phyloP scores from a whole-genome alignment of 2,113 vertebrate genomes.

The Diphyllodes magnificus region DNA sequence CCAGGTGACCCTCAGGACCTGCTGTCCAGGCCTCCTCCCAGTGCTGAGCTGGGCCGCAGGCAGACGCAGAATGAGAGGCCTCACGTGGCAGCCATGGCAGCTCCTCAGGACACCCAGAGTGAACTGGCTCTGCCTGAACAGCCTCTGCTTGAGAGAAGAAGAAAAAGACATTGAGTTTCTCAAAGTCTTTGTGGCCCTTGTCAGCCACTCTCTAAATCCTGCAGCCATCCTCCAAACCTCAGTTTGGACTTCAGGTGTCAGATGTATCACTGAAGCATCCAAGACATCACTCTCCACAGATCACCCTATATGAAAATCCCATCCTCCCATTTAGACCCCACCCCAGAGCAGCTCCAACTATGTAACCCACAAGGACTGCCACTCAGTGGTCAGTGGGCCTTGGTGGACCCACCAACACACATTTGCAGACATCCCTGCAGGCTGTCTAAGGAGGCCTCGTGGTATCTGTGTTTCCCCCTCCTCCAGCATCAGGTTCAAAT shows the following conservation, averaged over 20 bases:
- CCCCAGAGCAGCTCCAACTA: neutral
- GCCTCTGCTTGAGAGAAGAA: neutral
- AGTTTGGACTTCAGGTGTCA: neutral
- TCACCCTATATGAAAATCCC: neutral
- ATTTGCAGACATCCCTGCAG: neutral
- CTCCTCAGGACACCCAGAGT: neutral
- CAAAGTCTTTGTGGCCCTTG: neutral
- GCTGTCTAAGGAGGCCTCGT: neutral
- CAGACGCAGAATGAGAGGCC: neutral
- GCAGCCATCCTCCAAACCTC: neutral
- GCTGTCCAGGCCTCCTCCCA: neutral
- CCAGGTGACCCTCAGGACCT: rapidly evolving
- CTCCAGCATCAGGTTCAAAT: neutral
- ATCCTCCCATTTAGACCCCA: neutral
- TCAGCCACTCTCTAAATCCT: neutral
- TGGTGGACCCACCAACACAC: neutral
- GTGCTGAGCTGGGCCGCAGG: rapidly evolving
- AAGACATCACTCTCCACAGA: rapidly evolving
- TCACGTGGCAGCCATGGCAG: neutral
- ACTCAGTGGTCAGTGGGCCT: too few species aligned
- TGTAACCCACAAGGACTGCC: neutral
- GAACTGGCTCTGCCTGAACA: neutral
- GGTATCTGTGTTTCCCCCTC: neutral
- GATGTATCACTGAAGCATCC: neutral
- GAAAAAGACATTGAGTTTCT: neutral